Conservation (phyloP, 2,888 invertebrate species). For the Sesia bembeciformis region DNA sequence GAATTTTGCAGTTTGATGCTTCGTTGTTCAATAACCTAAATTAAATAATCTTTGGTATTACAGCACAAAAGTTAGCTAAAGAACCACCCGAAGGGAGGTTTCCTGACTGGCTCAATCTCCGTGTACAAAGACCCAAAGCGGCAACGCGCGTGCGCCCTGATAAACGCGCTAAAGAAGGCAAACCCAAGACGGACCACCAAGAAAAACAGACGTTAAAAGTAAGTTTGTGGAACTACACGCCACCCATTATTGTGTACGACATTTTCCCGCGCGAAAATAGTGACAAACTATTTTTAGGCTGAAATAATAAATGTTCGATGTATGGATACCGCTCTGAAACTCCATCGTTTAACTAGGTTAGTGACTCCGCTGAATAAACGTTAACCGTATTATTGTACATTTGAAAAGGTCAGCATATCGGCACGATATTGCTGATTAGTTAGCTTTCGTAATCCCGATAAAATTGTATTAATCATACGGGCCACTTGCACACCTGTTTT, state of each 20-base stretch:
- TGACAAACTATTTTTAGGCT: not conserved
- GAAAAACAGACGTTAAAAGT: conserved; percentile 47
- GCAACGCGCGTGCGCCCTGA: conserved; percentile 49
- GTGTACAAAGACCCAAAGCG: conserved; percentile 54
- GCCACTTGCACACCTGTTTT: not conserved
- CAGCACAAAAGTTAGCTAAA: conserved; percentile 64
- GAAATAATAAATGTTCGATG: not conserved
- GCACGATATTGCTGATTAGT: too few species aligned
- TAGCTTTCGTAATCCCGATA: too few species aligned
- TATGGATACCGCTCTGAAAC: not conserved
- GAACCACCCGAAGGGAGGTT: conserved; percentile 62
- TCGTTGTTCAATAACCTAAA: too few species aligned
- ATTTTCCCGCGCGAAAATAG: conserved; percentile 14
- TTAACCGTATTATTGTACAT: not conserved
- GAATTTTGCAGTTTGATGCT: too few species aligned
- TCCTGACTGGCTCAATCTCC: conserved; percentile 58
- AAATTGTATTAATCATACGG: too few species aligned
- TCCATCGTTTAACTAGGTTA: not conserved
- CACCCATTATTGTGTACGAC: conserved; percentile 12
- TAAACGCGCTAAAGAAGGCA: conserved; percentile 42
- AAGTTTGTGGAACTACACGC: conserved; percentile 30
- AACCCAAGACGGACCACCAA: conserved; percentile 18
- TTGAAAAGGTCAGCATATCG: not conserved
- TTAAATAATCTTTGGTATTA: not conserved
- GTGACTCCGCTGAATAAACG: not conserved